phyloP scores from a whole-genome alignment of 2,113 vertebrate genomes.

The Callaeas wilsoni region DNA sequence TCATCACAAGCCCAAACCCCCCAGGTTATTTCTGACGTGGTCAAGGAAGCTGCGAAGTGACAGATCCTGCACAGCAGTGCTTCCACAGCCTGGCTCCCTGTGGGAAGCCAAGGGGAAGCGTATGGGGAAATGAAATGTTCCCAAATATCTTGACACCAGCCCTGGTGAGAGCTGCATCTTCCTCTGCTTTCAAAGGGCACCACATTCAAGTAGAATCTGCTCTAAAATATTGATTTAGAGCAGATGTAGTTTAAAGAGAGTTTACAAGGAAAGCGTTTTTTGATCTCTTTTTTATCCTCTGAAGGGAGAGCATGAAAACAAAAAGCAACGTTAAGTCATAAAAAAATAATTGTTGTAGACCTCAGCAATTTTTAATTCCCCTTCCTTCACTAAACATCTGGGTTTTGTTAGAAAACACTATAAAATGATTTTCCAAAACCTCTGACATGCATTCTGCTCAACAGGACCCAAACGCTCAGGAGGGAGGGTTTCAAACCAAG shows the following conservation, averaged over 20 bases:
- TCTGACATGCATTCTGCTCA: constrained; percentile 1
- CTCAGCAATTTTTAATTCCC: constrained; percentile 35
- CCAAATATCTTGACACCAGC: not conserved
- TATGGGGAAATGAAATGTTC: not conserved
- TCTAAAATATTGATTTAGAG: not conserved
- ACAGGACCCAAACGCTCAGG: not conserved
- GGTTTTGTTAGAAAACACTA: constrained; percentile 11
- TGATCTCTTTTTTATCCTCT: constrained; percentile 9
- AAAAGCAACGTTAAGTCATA: not conserved
- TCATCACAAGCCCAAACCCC: not conserved
- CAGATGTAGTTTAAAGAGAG: constrained; percentile 11
- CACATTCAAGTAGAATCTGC: not conserved
- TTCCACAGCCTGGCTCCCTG: not conserved
- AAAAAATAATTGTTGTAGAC: constrained; percentile 4
- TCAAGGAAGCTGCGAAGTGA: not conserved
- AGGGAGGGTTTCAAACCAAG: not conserved
- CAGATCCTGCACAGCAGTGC: not conserved
- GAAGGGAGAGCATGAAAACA: constrained; percentile 4
- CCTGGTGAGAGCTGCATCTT: not conserved
- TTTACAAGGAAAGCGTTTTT: not conserved
- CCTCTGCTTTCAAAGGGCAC: not conserved
- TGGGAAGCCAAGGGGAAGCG: fast-evolving
- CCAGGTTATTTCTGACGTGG: not conserved
- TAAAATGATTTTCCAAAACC: constrained; percentile 28
- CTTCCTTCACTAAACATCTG: constrained; percentile 24